Base-by-base conservation (phyloP, 1,140 invertebrate genomes). In the Zaprionus vittiger region DNA sequence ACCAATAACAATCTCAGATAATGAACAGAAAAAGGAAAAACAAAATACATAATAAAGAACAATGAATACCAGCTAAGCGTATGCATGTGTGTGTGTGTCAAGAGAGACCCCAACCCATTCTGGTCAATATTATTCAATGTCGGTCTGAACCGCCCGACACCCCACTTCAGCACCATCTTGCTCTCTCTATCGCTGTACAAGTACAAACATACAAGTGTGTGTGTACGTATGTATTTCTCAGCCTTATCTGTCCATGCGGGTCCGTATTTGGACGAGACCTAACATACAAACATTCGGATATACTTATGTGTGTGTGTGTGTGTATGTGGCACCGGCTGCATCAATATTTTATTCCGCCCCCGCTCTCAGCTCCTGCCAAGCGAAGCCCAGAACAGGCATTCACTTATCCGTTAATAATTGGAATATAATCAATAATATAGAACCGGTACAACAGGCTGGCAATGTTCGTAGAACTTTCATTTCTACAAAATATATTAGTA, bases 41-140 rank as follows among this genome's bases (percentile, higher is more conserved):
- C 49, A 37, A 14, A 62, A 49, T 61, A 44, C 54, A 38, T 22
- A 49, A 17, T 73, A 60, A 47, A 63, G 38, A 80, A 83, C 69
- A 80, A 44, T 60, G 49, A 61, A 55, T 61, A 47, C 28, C 41
- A 61, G 65, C 65, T 22, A 69, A 73, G 61, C 37, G 26, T 72
- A 15, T 22, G 28, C 22, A 22, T 22, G 28, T 52, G 41, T 61
- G 55, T 54, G 54, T 68, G 34, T 41, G 56, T 41, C 62, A 62
- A 60, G 26, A 24, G 22, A 79, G 73, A 66, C 70, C 31, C 31
- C 31, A 76, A 73, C 80, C 71, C 65, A 74, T 81, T 83, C 65
- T 81, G 85, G 70, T 84, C 85, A 89, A 87, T 87, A 89, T 71
- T 79, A 74, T 89, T 87, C 74, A 84, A 87, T 89, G 85, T 56